Evolutionary conservation across 1,140 invertebrate genomes (phyloP), one percentile per base, ranked within the genome.

Genomic region (Homalodisca vitripennis): DNA sequence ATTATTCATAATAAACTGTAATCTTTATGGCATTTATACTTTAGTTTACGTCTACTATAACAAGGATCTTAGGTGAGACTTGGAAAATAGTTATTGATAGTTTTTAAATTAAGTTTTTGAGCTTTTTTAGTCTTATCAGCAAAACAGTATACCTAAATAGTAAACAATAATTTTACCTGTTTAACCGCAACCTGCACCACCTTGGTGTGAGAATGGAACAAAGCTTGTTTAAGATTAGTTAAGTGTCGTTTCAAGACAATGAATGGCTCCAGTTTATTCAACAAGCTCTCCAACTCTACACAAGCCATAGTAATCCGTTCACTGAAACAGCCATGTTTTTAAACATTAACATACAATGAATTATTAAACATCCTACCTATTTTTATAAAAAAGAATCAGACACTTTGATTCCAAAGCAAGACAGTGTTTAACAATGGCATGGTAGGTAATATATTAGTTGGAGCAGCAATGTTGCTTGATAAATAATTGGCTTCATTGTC

Each of bases 191-290:
- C 55, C n/a, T 60, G 55, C 1, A 60, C 55, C 12, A 60, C 55
- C 29, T 60, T 60, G 12, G 55, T 60, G 55, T 60, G 55, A 2
- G 55, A 60, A 30, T 60, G 55, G 26, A 60, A 60, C 26, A 60
- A 26, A 12, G 55, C 55, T 24, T 60, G 55, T 30, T 60, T 60
- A 22, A 60, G 29, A n/a, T 26, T 60, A 13, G 55, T 14, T 10
- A 60, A 24, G 26, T 60, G 55, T 30, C 29, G 14, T 27, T 60
- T 60, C 10, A 60, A 10, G 14, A 60, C 3, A 27, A 60, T 30
- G 12, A 27, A 22, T 22, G 55, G 55, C 14, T 60, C 55, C 12
- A 60, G 27, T n/a, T 60, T 22, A n/a, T 60, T 60, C 55, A 60
- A 10, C 26, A 60, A n/a, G 14, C 55, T 30, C 29, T 60, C 55